Evolutionary conservation across 2,888 invertebrate genomes (phyloP), one percentile per base, ranked within the genome.

Genomic region (Luperina testacea): DNA sequence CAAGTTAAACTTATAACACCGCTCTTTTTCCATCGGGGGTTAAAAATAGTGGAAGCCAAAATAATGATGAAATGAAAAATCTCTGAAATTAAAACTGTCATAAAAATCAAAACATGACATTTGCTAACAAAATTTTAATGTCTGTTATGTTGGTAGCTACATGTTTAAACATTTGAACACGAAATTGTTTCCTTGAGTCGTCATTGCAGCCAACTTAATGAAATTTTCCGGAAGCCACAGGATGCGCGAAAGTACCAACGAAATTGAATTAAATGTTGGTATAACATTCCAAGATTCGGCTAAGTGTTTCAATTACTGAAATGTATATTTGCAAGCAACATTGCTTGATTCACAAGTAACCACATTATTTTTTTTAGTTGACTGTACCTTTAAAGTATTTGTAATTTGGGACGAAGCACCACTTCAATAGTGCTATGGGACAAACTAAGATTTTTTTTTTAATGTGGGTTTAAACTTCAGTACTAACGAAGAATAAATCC

Each of bases 121-220:
- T 70, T 53, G 24, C 51, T 24, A 53, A 70, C 15, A 38, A 53
- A 32, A 69, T n/a, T 9, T 48, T 15, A 15, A 24, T 53, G 51
- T 76, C 24, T 42, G 63, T 24, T 53, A 24, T 24, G 38, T 27
- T 45, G 11, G 38, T 53, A 53, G 11, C 3, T 45, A 45, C 64
- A 42, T 73, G 42, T 32, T 64, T 53, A 53, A 73, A 77, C 53
- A 45, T 76, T 42, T 53, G 9, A 71, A 13, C 71, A 59, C 24
- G 48, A 57, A 75, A 80, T 69, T 63, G 75, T 57, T 74, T 57
- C 38, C 57, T 42, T 57, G n/a, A 59, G 27, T 15, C 59, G 27
- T 79, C 24, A 67, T 75, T 74, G 74, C 53, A 65, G 24, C n/a
- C 57, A 75, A 63, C 71, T 42, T 81, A 72, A 81, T 72, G 38